Base-by-base conservation (phyloP, 2,113 vertebrate species). In the Mus pahari region DNA sequence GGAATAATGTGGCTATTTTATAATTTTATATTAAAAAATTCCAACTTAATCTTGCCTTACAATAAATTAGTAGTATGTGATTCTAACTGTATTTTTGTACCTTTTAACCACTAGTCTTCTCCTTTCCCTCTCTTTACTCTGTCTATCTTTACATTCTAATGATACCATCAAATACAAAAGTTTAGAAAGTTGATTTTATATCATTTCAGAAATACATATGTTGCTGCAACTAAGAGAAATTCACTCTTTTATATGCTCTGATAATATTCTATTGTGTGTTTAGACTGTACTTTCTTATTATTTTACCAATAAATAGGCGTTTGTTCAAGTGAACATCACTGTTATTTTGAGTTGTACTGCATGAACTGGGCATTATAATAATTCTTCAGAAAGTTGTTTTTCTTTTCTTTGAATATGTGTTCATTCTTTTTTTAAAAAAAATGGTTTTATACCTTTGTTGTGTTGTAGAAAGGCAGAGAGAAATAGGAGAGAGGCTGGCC, bases 61-160 rank as follows among this genome's bases (percentile, higher is more conserved):
- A 64, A 24, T 31, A n/a, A n/a, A 92, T 33, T 45, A 48, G 55
- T 84, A 20, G 22, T 50, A 50, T 31, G 33, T 39, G 45, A 31
- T 82, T 31, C 19, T 39, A 11, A 31, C 28, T 33, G 8, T 53
- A 11, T 55, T 79, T 50, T 79, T 79, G 31, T 55, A 79, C 9
- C 31, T 55, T 55, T 79, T 36, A 36, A 20, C 16, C 16, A 53
- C 48, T 78, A 19, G 45, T 74, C 16, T 82, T 53, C 33, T 50
- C 39, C 5, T 3, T 9, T 20, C 1, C 11, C 22, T 12, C 3
- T 5, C 39, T n/a, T 1, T 28, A 14, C 22, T 31, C 3, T 45
- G 12, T 53, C 36, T 50, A 33, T 26, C 9, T 5, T 86, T 50
- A n/a, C 13, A 28, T 50, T 84, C 3, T n/a, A 31, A 36, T 53